These are phyloP conservation scores for Callithrix jacchus DNA, from an alignment of 2,113 vertebrate species.

Conservation along the genomic window DNA sequence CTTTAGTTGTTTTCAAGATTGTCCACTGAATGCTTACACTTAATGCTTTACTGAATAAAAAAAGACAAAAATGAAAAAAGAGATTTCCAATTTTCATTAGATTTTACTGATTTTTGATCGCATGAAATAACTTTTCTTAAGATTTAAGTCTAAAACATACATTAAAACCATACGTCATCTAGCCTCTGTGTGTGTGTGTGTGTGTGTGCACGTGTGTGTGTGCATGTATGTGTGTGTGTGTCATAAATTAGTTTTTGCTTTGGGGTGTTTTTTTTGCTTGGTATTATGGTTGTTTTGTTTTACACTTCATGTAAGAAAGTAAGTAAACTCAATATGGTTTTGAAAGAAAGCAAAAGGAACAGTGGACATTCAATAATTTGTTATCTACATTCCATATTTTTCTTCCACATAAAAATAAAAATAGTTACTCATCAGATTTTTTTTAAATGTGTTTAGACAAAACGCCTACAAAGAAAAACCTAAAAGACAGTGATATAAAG, in stretches of 20 bases:
- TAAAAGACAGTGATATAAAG: background rate
- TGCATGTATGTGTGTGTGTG: background rate
- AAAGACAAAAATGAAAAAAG: background rate
- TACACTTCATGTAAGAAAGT: background rate
- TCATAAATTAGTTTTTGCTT: background rate
- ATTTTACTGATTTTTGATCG: constrained; percentile 41
- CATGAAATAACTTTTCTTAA: background rate
- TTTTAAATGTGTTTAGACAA: constrained; percentile 39
- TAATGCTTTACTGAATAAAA: background rate
- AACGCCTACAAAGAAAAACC: background rate
- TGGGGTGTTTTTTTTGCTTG: background rate
- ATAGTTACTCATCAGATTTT: constrained; percentile 32
- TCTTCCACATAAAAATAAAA: constrained; percentile 2
- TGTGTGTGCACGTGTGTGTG: background rate
- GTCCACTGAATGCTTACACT: background rate
- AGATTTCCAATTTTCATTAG: constrained; percentile 45
- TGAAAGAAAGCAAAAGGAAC: constrained; percentile 56
- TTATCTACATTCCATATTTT: background rate
- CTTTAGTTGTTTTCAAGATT: constrained; percentile 62
- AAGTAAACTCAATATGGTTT: background rate
- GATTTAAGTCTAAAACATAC: constrained; percentile 42
- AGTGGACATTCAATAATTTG: background rate
- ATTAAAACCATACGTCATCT: constrained; percentile 3
- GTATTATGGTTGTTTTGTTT: background rate
- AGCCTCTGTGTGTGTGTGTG: background rate